phyloP scores from a whole-genome alignment of 2,888 invertebrate genomes.

The Orchesellides sinensis region DNA sequence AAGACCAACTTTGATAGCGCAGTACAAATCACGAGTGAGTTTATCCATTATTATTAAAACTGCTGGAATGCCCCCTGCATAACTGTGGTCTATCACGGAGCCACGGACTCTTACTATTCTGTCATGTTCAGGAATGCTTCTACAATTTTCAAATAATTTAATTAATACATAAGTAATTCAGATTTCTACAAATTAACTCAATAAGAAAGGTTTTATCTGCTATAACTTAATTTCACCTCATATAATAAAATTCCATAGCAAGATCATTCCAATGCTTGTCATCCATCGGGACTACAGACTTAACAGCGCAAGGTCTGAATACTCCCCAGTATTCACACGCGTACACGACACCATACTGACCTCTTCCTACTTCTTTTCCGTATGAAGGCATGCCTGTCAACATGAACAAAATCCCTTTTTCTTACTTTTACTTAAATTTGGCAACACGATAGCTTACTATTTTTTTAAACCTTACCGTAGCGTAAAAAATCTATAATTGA shows the following conservation, averaged over 20 bases:
- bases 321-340: conserved; percentile 84
- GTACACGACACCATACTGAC: conserved; percentile 94
- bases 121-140: conserved; percentile 84
- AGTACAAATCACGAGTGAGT: conserved; percentile 86
- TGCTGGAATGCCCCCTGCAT: conserved; percentile 84
- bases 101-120: conserved; percentile 87
- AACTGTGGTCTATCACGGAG: conserved; percentile 88
- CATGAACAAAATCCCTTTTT: background rate
- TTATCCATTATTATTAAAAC: conserved; percentile 90
- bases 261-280: conserved; percentile 93
- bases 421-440: background rate
- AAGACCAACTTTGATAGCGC: conserved; percentile 85
- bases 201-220: too few species aligned
- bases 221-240: conserved; percentile 80
- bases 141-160: conserved; percentile 14
- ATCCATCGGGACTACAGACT: conserved; percentile 92
- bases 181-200: background rate
- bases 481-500: conserved; percentile 88
- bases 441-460: background rate
- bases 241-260: conserved; percentile 94
- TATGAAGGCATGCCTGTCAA: conserved; percentile 78
- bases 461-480: conserved; percentile 79
- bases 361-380: conserved; percentile 81
- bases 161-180: background rate
- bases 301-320: conserved; percentile 87